Evolutionary conservation across 2,797 vertebrate species (phyloP), one percentile per base, ranked within the genome.

Genomic region (Diplodus puntazzo): DNA sequence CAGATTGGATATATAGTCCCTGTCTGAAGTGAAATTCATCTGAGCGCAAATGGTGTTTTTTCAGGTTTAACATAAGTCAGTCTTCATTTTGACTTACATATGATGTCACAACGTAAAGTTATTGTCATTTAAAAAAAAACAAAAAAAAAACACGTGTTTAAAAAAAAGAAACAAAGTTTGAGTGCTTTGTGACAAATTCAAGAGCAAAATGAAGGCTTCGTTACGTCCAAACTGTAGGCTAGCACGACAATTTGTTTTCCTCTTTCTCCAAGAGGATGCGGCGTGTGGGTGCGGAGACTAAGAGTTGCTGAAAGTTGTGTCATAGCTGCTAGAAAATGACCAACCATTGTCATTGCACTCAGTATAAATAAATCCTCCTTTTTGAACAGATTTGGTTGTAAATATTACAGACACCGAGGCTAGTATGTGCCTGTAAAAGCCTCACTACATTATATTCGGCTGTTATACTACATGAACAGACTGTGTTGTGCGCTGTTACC

Each of bases 361-460:
- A 20, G 17, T 43, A 21, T 69, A 34, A 42, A 59, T 85, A 72
- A 80, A 74, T 43, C 1, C 17, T 74, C 65, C 52, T 60, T 48
- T 71, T 78, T 49, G 27, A 48, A 27, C 39, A 53, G 11, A 66
- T 79, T 43, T 87, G 17, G 21, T 39, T 90, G 83, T 84, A 83
- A 77, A 84, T 86, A 83, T 58, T 65, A n/a, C 9, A 5, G 48
- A 70, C 39, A n/a, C 30, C 58, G 27, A 67, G 42, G 16, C 11
- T 69, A 14, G 70, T 74, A n/a, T 78, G 25, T 70, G 48, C 54
- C 55, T 75, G 52, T 75, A 16, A 68, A 83, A 34, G 57, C 58
- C 3, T 75, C 61, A 18, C 34, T 83, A 17, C 45, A 14, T 14
- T 46, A 5, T 79, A 30, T 65, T 72, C 66, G 61, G 30, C 59